Percentiles rank a stretch among this genome's conserved stretches.
Conservation (phyloP, 2,888 invertebrate species). For the Drosophila emarginata region DNA sequence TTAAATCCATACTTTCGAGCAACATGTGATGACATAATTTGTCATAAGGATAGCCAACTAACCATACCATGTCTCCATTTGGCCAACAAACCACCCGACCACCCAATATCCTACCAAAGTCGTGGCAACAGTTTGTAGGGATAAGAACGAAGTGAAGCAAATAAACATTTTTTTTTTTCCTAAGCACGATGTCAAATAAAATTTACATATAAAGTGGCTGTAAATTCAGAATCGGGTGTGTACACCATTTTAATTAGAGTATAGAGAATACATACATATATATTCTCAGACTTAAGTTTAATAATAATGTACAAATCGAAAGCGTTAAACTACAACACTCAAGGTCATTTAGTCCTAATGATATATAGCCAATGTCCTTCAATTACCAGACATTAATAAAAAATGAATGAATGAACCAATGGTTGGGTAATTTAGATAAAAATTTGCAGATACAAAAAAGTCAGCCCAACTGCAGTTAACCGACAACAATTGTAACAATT, state of each 20-base stretch:
- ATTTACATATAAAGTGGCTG: constrained; percentile 57
- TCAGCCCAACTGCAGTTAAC: constrained; percentile 1
- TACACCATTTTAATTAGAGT: constrained; percentile 45
- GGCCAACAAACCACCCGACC: background rate
- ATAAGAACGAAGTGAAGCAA: constrained; percentile 17
- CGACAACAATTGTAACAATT: constrained; percentile 15
- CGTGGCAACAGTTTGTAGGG: constrained; percentile 23
- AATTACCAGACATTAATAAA: constrained; percentile 40
- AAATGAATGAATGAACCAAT: constrained; percentile 21
- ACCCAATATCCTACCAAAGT: background rate
- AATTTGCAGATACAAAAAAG: constrained; percentile 23
- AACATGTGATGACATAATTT: constrained; percentile 64
- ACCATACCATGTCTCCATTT: constrained; percentile 14
- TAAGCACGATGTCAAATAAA: constrained; percentile 42
- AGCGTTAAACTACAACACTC: background rate
- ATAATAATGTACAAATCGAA: constrained; percentile 13
- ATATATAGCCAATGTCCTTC: constrained; percentile 25
- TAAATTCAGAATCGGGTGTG: constrained; percentile 14
- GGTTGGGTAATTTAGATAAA: constrained; percentile 39
- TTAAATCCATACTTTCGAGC: constrained; percentile 19
- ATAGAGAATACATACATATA: background rate
- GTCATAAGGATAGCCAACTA: constrained; percentile 30
- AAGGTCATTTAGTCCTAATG: constrained; percentile 29
- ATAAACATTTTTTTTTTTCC: constrained; percentile 34
- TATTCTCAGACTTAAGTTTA: background rate